A percentile compares a stretch with the other conserved stretches of the same genome.
These are phyloP conservation scores for Ophion obscuratus DNA, from an alignment of 2,888 invertebrate species.

Conservation along the genomic window DNA sequence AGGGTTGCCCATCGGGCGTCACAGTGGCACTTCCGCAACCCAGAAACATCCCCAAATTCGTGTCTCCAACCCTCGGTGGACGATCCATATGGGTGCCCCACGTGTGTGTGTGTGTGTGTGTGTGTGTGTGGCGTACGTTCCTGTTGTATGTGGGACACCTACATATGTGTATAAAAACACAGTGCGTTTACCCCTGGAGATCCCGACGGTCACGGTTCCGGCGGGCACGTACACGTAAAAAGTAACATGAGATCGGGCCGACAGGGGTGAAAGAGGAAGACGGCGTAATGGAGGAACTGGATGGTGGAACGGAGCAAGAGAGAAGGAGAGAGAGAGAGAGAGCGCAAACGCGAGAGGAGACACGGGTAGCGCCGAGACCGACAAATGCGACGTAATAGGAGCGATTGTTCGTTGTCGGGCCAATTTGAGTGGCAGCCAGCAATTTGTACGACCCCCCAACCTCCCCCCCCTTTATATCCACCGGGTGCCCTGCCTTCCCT, in stretches of 20 bases:
- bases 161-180: conserved; percentile 39
- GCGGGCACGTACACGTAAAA: conserved; percentile 59
- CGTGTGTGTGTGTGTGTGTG: conserved; percentile 9
- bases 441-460: conserved; percentile 77
- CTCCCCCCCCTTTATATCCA: conserved; percentile 42
- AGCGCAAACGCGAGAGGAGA: conserved; percentile 56
- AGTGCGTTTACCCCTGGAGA: conserved; percentile 46
- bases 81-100: conserved; percentile 20
- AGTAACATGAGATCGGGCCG: conserved; percentile 68
- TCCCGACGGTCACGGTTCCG: conserved; percentile 61
- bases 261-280: conserved; percentile 55
- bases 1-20: conserved; percentile 46
- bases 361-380: conserved; percentile 74
- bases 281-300: not conserved
- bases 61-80: conserved; percentile 34
- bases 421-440: conserved; percentile 83
- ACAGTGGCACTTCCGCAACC: conserved; percentile 60
- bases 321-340: conserved; percentile 62
- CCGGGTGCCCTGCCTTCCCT: conserved; percentile 58
- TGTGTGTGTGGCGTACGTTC: not conserved
- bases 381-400: conserved; percentile 82
- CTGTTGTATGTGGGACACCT: conserved; percentile 15
- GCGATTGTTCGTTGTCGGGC: conserved; percentile 83
- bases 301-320: conserved; percentile 48
- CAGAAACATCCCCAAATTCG: conserved; percentile 61